These are phyloP conservation scores for Eumeta japonica DNA, from an alignment of 1,140 invertebrate species.

Conservation along the genomic window DNA sequence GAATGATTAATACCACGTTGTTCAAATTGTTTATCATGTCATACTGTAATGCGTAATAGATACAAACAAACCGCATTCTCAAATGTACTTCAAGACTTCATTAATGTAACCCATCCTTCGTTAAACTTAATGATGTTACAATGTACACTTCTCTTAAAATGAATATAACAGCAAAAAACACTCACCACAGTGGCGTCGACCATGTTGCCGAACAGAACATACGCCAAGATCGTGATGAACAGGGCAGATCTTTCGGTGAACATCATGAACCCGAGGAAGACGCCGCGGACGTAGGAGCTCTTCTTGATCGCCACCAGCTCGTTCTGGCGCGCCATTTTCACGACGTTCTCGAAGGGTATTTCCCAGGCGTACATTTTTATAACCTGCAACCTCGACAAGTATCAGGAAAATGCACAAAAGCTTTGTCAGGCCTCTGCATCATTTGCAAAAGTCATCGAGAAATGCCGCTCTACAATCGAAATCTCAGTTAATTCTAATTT, in stretches of 20 bases:
- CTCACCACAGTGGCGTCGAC: constrained; percentile 66
- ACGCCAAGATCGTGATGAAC: constrained; percentile 65
- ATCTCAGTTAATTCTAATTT: constrained; percentile 56
- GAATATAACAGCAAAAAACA: constrained; percentile 5
- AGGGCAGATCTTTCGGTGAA: constrained; percentile 66
- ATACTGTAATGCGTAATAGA: no score
- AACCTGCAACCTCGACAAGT: constrained; percentile 58
- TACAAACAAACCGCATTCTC: no score
- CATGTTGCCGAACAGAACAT: constrained; percentile 59
- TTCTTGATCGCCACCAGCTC: constrained; percentile 63
- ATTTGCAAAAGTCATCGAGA: no score
- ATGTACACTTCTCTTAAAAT: no score
- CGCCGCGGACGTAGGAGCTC: constrained; percentile 62
- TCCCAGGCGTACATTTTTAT: constrained; percentile 83
- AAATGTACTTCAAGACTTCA: no score
- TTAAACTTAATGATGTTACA: no score
- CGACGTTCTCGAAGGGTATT: constrained; percentile 64
- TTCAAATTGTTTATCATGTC: no score
- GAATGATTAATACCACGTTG: no score
- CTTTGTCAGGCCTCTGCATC: background rate
- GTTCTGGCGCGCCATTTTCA: constrained; percentile 52
- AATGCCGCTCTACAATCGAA: no score
- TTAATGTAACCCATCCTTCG: no score
- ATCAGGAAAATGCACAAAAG: background rate
- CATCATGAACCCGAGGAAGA: constrained; percentile 62